A percentile compares a stretch with the other conserved stretches of the same genome.
Evolutionary conservation across 2,888 invertebrate species (phyloP).

Genomic region (Neocrepidodera transversa): DNA sequence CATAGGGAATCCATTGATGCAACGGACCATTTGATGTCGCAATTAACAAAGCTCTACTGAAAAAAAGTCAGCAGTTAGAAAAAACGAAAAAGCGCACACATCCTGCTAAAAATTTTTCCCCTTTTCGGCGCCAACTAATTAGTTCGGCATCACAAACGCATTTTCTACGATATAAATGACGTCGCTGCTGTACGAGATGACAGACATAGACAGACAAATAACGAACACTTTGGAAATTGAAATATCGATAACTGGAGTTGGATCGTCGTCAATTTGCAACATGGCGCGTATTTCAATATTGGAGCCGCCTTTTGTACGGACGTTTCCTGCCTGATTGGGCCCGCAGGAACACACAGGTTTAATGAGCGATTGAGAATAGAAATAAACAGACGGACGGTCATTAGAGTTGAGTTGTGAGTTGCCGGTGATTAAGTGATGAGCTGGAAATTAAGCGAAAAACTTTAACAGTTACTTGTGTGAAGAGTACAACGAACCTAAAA

Average conservation of each 20-base stretch:
- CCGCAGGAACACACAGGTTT: slow-evolving; percentile 39
- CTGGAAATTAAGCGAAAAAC: slow-evolving; percentile 52
- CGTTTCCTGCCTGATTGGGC: slow-evolving; percentile 41
- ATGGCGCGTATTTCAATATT: slow-evolving; percentile 35
- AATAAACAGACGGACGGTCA: slow-evolving; percentile 52
- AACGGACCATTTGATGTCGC: slow-evolving; percentile 16
- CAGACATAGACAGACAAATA: slow-evolving; percentile 20
- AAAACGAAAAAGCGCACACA: slow-evolving; percentile 13
- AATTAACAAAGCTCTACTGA: slow-evolving; percentile 23
- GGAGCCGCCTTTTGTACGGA: slow-evolving; percentile 39
- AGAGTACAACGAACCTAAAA: no score
- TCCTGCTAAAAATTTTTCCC: slow-evolving; percentile 17
- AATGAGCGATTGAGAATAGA: slow-evolving; percentile 42
- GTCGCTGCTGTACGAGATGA: slow-evolving; percentile 23
- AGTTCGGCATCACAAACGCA: slow-evolving; percentile 26
- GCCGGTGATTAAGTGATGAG: slow-evolving; percentile 51
- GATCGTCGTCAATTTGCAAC: slow-evolving; percentile 33
- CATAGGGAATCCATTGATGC: slow-evolving; percentile 1
- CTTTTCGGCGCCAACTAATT: slow-evolving; percentile 25
- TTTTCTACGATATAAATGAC: slow-evolving; percentile 27
- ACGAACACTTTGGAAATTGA: slow-evolving; percentile 28
- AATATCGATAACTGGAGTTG: slow-evolving; percentile 28
- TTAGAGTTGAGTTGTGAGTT: slow-evolving; percentile 45
- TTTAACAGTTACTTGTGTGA: no score
- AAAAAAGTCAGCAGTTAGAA: slow-evolving; percentile 1